Conservation (phyloP, 1,140 invertebrate species). For the Drosophila truncata region DNA sequence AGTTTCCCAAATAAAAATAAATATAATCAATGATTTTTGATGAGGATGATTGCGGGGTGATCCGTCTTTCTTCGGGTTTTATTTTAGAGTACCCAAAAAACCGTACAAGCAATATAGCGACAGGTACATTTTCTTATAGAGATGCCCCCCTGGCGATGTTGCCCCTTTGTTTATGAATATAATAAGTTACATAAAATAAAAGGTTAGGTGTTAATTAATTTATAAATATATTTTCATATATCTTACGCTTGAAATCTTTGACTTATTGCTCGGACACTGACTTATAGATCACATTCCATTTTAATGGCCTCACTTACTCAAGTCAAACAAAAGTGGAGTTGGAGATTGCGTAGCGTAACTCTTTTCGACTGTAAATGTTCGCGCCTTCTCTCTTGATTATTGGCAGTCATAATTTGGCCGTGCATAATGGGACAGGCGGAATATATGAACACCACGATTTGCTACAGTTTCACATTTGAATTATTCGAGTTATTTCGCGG, state of each 20-base stretch:
- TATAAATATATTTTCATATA: too few species aligned
- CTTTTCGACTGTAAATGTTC: constrained; percentile 55
- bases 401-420: constrained; percentile 56
- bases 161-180: too few species aligned
- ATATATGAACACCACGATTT: constrained; percentile 45
- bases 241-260: not conserved
- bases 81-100: too few species aligned
- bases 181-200: too few species aligned
- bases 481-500: constrained; percentile 75
- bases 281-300: constrained; percentile 38
- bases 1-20: too few species aligned
- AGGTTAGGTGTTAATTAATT: too few species aligned
- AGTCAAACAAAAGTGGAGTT: constrained; percentile 22
- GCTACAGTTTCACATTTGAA: constrained; percentile 51
- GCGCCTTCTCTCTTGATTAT: constrained; percentile 57
- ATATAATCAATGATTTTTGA: too few species aligned
- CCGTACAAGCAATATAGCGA: too few species aligned
- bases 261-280: not conserved
- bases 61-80: too few species aligned
- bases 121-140: too few species aligned
- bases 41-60: too few species aligned
- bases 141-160: too few species aligned
- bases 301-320: constrained; percentile 42
- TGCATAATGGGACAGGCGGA: constrained; percentile 44
- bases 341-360: constrained; percentile 6